Percentiles rank a stretch among this genome's conserved stretches.
Conservation (phyloP, 2,113 vertebrate species). For the Brachypodius melanocephalos region DNA sequence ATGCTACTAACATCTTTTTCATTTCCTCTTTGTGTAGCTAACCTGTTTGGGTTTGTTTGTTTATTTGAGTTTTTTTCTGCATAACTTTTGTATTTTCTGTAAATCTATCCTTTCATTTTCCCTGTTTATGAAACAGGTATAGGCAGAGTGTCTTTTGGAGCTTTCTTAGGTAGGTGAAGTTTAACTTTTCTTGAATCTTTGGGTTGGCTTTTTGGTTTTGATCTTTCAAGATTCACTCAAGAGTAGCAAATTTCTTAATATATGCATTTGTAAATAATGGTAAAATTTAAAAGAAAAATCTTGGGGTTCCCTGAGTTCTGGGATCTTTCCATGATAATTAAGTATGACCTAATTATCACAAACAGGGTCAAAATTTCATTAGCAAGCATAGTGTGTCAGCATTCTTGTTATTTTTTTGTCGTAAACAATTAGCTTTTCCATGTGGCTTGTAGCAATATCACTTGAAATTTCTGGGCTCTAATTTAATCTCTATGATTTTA, state of each 20-base stretch:
- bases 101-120: constrained; percentile 62
- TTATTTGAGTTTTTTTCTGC: too few species aligned
- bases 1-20: neutral
- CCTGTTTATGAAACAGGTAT: constrained; percentile 77
- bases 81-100: neutral
- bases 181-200: neutral
- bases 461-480: neutral
- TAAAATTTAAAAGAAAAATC: neutral
- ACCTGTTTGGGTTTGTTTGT: neutral
- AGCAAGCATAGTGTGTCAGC: neutral
- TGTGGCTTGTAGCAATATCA: neutral
- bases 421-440: neutral
- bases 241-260: neutral
- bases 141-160: constrained; percentile 89
- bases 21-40: constrained; percentile 5
- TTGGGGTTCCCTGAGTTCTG: neutral
- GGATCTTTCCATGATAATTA: neutral
- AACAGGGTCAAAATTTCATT: neutral
- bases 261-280: neutral
- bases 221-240: neutral
- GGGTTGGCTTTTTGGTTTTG: neutral
- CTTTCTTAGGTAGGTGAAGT: constrained; percentile 88
- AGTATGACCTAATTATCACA: neutral
- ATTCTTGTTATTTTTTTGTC: neutral
- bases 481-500: neutral